Conservation (phyloP, 2,888 invertebrate genomes). For the Sphaerophoria taeniata region DNA sequence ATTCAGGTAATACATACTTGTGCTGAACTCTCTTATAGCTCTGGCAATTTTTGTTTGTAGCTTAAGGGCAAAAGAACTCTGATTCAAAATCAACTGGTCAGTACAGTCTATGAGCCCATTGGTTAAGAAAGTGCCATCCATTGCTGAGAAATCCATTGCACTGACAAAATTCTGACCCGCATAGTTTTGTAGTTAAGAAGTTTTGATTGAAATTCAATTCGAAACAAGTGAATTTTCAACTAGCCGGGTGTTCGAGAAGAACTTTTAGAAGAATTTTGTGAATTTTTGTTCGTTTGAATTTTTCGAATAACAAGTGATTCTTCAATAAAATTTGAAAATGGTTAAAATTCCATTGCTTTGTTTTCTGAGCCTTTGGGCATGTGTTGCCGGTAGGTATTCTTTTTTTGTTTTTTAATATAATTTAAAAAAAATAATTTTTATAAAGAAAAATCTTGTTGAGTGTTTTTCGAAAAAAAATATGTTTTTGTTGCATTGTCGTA, state of each 20-base stretch:
- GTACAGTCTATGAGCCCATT: slow-evolving; percentile 71
- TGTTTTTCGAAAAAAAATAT: no score
- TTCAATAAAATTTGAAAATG: slow-evolving; percentile 33
- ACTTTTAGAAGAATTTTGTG: no score
- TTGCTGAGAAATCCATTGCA: slow-evolving; percentile 51
- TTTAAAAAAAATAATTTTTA: background rate
- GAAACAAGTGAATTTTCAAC: no score
- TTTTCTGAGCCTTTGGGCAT: slow-evolving; percentile 55
- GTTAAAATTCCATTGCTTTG: slow-evolving; percentile 58
- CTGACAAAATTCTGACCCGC: slow-evolving; percentile 15
- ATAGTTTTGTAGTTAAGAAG: slow-evolving; percentile 12
- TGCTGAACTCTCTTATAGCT: slow-evolving; percentile 42
- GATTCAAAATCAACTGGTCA: slow-evolving; percentile 67
- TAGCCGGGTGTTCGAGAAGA: no score
- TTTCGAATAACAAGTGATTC: background rate
- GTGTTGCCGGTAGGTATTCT: slow-evolving; percentile 50
- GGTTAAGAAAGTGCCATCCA: slow-evolving; percentile 65
- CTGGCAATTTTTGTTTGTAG: slow-evolving; percentile 62
- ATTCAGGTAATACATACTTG: slow-evolving; percentile 44
- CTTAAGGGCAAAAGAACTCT: slow-evolving; percentile 71
- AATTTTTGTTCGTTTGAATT: no score
- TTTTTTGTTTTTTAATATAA: background rate
- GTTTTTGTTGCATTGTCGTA: no score
- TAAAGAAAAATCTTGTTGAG: no score
- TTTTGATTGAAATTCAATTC: no score